These are phyloP conservation scores for Apomyelois bistriatella DNA, from an alignment of 2,888 invertebrate species.

Conservation along the genomic window DNA sequence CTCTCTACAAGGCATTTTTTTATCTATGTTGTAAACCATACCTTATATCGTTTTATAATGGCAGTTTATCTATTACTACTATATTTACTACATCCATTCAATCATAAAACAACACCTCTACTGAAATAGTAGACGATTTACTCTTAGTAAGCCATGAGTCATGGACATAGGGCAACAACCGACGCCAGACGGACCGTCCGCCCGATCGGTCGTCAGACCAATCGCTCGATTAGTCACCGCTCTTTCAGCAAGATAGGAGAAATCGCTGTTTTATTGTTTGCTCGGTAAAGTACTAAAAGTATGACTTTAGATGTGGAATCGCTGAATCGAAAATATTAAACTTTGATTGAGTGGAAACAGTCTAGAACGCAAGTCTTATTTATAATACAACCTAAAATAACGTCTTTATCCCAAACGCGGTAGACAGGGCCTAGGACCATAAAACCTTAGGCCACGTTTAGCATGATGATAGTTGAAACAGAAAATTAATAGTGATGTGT, in stretches of 20 bases:
- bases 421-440: too few species aligned
- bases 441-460: too few species aligned
- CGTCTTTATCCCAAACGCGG: too few species aligned
- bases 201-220: constrained; percentile 31
- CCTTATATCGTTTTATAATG: too few species aligned
- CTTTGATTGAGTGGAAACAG: not conserved
- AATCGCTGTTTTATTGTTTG: constrained; percentile 1
- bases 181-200: constrained; percentile 43
- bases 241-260: not conserved
- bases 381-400: too few species aligned
- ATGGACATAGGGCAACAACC: constrained; percentile 52
- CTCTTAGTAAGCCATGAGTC: constrained; percentile 39
- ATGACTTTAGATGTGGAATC: not conserved
- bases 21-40: too few species aligned
- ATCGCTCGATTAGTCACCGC: constrained; percentile 28
- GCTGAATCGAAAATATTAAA: not conserved
- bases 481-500: too few species aligned
- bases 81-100: too few species aligned
- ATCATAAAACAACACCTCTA: not conserved
- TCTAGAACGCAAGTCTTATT: too few species aligned
- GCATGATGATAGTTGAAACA: too few species aligned
- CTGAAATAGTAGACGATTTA: constrained; percentile 18
- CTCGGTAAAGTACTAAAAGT: not conserved
- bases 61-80: too few species aligned
- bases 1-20: too few species aligned